Evolutionary conservation across 2,797 vertebrate genomes (phyloP).

Genomic region (Ambastaia sidthimunki): DNA sequence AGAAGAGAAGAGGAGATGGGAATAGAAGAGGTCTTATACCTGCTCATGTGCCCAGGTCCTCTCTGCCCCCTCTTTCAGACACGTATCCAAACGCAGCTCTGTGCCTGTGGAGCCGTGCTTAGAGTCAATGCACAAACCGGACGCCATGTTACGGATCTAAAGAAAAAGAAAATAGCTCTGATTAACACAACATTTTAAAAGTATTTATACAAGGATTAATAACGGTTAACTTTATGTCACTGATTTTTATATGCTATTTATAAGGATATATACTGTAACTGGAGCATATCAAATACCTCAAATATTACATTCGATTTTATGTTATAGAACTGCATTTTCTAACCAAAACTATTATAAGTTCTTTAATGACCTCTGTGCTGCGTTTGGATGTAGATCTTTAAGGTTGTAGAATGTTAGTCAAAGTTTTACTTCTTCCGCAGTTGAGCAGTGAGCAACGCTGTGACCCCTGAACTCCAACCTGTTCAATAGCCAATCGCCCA

Average conservation of each 20-base stretch:
- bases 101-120: slow-evolving; percentile 86
- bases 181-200: neutral
- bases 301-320: neutral
- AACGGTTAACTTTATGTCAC: neutral
- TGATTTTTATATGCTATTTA: too few species aligned
- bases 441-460: neutral
- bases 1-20: too few species aligned
- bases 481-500: neutral
- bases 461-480: slow-evolving; percentile 32
- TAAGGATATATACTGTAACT: too few species aligned
- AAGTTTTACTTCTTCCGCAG: slow-evolving; percentile 2
- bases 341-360: neutral
- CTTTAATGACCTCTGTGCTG: slow-evolving; percentile 1
- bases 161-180: slow-evolving; percentile 13
- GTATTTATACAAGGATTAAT: neutral
- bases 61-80: slow-evolving; percentile 87
- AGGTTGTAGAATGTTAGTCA: slow-evolving; percentile 4
- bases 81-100: slow-evolving; percentile 83
- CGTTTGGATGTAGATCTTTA: neutral
- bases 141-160: slow-evolving; percentile 82
- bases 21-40: slow-evolving; percentile 69
- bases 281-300: too few species aligned
- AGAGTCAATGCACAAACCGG: slow-evolving; percentile 86
- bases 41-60: slow-evolving; percentile 90
- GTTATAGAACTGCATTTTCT: neutral